Base-by-base conservation (phyloP, 2,113 vertebrate genomes). In the Takifugu flavidus region DNA sequence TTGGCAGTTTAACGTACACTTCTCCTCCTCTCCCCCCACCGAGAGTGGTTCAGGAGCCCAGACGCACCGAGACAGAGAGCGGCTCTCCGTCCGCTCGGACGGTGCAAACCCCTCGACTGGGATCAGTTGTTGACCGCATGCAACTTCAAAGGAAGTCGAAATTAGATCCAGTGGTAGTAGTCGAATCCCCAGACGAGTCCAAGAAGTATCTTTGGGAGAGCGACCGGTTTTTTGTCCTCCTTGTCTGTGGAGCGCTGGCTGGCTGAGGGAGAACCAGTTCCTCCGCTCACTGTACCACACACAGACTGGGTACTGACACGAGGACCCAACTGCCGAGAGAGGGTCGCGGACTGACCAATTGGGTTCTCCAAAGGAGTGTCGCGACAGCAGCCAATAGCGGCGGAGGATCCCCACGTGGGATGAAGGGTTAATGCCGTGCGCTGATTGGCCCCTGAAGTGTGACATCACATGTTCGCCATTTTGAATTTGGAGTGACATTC, bases 391-490 rank as follows among this genome's bases (percentile, higher is more conserved):
- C 91, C 90, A 94, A 96, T 94, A 72, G 54, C 26, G 29, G 4
- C 2, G 13, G 57, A 10, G 0, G 0, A 5, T 0, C 3, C 92
- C 94, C 94, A 95, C 94, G 94, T 95, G 93, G 94, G 69, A 90
- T 56, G 0, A 1, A 0, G 6, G 3, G 6, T 44, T 10, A 56
- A 52, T 26, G 13, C 25, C 27, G 53, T 42, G 42, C 72, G 47
- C 80, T 49, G 77, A 95, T 89, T 94, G 93, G 93, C 2, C 56
- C 29, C 27, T 28, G 45, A 15, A 20, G 29, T 49, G 76, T 80
- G 82, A 92, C 92, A 86, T 94, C 92, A 92, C 89, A 81, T 72
- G 79, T 87, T 91, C 91, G 92, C 92, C 93, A 92, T 93, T 92
- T 94, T 93, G 93, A 91, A 92, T 92, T 82, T 81, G 87, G 87